These are phyloP conservation scores for Calyptomena viridis DNA, from an alignment of 2,113 vertebrate genomes.

Conservation along the genomic window DNA sequence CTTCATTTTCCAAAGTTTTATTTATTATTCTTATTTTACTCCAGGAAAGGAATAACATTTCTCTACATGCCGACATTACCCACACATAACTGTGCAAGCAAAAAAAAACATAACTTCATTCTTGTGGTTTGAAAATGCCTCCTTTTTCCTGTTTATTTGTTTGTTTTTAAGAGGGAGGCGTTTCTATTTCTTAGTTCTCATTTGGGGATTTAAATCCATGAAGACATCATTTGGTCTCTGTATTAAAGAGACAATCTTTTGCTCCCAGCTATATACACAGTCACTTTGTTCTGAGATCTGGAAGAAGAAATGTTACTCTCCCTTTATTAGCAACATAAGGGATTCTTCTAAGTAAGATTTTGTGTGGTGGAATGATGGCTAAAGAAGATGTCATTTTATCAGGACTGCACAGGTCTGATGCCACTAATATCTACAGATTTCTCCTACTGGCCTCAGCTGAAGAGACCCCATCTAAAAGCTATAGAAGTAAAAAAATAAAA, in stretches of 20 bases:
- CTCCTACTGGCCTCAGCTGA: not conserved
- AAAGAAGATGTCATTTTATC: not conserved
- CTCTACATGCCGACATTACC: not conserved
- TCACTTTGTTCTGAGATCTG: not conserved
- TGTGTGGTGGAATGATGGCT: not conserved
- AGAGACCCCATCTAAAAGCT: not conserved
- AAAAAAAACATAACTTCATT: constrained; percentile 34
- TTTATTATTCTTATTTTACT: constrained; percentile 30
- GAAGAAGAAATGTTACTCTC: not conserved
- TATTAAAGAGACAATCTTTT: not conserved
- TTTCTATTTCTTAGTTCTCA: not conserved
- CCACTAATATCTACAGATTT: not conserved
- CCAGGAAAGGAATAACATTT: not conserved
- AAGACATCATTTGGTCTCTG: not conserved
- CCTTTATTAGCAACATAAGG: not conserved
- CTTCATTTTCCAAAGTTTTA: not conserved
- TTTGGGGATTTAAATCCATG: not conserved
- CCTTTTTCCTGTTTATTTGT: not conserved
- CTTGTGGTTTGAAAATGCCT: constrained; percentile 36
- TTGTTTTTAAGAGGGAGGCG: not conserved
- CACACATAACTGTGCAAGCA: constrained; percentile 6
- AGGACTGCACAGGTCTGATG: not conserved
- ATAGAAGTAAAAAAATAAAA: not conserved
- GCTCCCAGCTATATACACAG: not conserved
- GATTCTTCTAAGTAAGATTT: not conserved